Evolutionary conservation across 1,140 invertebrate genomes (phyloP), one percentile per base, ranked within the genome.

Genomic region (Ectropis grisescens): DNA sequence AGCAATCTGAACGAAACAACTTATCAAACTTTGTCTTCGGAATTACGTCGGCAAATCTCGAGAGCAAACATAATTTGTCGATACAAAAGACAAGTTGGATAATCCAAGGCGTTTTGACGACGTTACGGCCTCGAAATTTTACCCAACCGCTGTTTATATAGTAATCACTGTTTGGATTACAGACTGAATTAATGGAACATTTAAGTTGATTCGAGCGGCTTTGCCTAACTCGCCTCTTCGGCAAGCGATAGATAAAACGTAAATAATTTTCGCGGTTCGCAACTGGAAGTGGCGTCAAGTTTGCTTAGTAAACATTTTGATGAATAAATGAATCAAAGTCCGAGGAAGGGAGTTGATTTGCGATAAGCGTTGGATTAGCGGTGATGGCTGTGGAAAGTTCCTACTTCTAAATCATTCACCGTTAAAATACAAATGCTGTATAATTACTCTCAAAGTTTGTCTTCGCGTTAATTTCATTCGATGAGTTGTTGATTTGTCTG

Each of bases 161-260:
- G 55, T 53, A 55, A 66, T 58, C 55, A 41, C 37, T 58, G 64
- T 68, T 66, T 66, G 46, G 34, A 32, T 45, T 55, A 52, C 47
- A 38, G 47, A 29, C 44, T 46, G 55, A 60, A 68, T 68, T 66
- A 65, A 65, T 69, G 59, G 54, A 67, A 61, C 58, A 58, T 60
- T 67, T 47, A 35, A 57, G 52, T 61, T 54, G 58, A 68, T 47
- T 54, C 41, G 57, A 58, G n/a, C n/a, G n/a, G n/a, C 59, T 58
- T 39, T 34, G 32, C 27, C 36, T 6, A 29, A 33, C 29, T 14
- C 15, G 24, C 14, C 11, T 10, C 15, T 13, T 37, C 26, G 29
- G 35, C 39, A 38, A 29, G 41, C 45, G 34, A 39, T 37, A 36
- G 35, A 27, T 48, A 54, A 36, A 43, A 46, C 41, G 37, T 36